Evolutionary conservation across 2,113 vertebrate genomes (phyloP).

Genomic region (Catharus fuscescens): DNA sequence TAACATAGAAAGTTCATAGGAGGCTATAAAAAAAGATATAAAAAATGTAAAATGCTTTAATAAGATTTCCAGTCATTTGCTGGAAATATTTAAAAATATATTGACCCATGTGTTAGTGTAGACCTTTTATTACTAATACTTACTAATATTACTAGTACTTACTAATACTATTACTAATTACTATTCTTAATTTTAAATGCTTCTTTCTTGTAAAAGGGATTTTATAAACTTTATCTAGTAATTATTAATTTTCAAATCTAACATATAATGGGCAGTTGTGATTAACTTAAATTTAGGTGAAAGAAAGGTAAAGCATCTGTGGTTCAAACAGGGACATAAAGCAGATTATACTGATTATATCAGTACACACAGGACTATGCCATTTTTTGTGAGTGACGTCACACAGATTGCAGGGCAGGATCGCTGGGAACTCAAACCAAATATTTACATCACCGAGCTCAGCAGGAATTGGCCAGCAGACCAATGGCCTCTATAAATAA

Average conservation of each 20-base stretch:
- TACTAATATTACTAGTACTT: no score
- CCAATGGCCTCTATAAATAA: not conserved
- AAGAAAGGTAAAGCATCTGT: not conserved
- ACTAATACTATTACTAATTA: no score
- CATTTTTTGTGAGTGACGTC: not conserved
- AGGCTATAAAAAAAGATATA: not conserved
- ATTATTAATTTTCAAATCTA: conserved; percentile 37
- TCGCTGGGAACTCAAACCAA: not conserved
- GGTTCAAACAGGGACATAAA: not conserved
- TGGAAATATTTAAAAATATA: conserved; percentile 35
- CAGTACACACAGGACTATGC: not conserved
- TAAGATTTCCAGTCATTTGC: not conserved
- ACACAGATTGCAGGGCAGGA: not conserved
- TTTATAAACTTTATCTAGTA: conserved; percentile 41
- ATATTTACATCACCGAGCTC: not conserved
- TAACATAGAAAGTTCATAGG: not conserved
- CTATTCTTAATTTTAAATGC: conserved; percentile 34
- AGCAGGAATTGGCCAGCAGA: not conserved
- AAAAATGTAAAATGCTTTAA: not conserved
- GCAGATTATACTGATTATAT: not conserved
- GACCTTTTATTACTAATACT: conserved; percentile 24
- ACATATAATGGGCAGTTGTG: not conserved
- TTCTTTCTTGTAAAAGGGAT: conserved; percentile 28
- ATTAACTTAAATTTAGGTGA: conserved; percentile 12
- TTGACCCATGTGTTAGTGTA: conserved; percentile 2